A percentile compares a stretch with the other conserved stretches of the same genome.
These are phyloP conservation scores for Merops nubicus DNA, from an alignment of 2,113 vertebrate species.

Conservation along the genomic window DNA sequence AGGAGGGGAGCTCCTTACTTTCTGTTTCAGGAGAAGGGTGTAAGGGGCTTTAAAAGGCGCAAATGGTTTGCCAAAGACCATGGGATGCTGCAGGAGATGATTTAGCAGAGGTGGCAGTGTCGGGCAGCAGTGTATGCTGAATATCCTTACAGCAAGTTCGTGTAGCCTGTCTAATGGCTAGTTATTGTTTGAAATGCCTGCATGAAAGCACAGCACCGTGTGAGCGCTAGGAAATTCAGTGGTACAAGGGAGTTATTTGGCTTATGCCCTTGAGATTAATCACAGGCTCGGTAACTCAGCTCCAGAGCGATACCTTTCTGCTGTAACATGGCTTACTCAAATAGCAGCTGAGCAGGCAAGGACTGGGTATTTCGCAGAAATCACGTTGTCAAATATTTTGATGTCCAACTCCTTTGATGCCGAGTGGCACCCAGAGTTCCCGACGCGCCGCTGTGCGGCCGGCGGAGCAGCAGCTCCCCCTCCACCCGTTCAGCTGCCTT, in stretches of 20 bases:
- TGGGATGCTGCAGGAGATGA: background rate
- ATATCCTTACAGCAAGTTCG: background rate
- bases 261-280: constrained; percentile 40
- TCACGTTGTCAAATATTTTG: background rate
- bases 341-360: background rate
- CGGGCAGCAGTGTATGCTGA: background rate
- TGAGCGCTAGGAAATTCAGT: background rate
- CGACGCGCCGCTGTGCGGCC: background rate
- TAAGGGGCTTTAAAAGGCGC: background rate
- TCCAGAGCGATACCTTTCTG: background rate
- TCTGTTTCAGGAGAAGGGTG: background rate
- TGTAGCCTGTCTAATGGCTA: constrained; percentile 9
- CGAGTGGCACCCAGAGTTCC: background rate
- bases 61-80: background rate
- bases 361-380: background rate
- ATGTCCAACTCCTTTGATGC: background rate
- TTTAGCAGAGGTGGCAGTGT: background rate
- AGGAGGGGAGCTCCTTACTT: background rate
- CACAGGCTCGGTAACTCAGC: background rate
- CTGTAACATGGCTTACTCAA: background rate
- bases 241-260: constrained; percentile 16
- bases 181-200: constrained; percentile 33
- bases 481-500: background rate
- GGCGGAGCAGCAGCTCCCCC: background rate
- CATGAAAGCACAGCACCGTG: background rate